These are phyloP conservation scores for Sakesphorus luctuosus DNA, from an alignment of 2,113 vertebrate genomes.

Conservation along the genomic window DNA sequence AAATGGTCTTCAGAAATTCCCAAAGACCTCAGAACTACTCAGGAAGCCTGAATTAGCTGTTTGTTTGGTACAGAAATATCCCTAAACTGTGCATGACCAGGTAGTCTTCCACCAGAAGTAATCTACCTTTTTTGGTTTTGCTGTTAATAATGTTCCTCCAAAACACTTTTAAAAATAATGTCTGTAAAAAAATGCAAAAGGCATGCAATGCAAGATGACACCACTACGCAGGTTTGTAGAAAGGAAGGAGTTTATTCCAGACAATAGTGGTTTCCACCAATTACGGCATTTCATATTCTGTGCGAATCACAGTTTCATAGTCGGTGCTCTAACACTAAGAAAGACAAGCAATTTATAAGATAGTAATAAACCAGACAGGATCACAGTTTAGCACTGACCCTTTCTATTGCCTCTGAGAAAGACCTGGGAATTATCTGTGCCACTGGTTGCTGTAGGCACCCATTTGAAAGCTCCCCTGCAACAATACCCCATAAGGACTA, in stretches of 20 bases:
- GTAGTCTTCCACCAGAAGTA: background rate
- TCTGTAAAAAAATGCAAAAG: background rate
- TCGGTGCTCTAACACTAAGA: background rate
- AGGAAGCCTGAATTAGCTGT: background rate
- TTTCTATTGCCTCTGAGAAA: background rate
- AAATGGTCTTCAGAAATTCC: background rate
- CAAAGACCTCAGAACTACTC: background rate
- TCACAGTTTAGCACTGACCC: background rate
- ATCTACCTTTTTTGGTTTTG: background rate
- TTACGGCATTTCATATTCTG: background rate
- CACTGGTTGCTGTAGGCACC: background rate
- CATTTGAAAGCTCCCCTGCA: background rate
- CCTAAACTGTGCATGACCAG: background rate
- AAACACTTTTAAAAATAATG: background rate
- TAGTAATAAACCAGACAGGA: background rate
- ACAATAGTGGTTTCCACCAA: background rate
- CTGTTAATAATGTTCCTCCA: background rate
- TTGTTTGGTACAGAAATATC: background rate
- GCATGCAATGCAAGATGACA: background rate
- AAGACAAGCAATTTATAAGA: background rate
- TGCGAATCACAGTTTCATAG: background rate
- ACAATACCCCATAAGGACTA: background rate
- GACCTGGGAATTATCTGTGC: background rate
- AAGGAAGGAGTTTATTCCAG: background rate
- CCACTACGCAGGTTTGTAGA: background rate